Conservation (phyloP, 2,797 vertebrate genomes). For the Muscicapa striata region DNA sequence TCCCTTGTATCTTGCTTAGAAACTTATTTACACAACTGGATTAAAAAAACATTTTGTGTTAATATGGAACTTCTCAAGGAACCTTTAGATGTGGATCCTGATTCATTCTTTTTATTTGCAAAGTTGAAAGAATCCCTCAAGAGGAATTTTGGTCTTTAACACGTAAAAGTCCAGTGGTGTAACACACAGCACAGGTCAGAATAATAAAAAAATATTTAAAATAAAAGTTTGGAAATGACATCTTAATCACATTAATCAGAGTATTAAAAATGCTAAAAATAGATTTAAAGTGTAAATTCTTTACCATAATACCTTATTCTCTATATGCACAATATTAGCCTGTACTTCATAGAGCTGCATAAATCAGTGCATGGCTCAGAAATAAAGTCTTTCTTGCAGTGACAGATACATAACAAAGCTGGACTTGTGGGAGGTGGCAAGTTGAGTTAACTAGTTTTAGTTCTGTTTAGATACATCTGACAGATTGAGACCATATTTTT, state of each 20-base stretch:
- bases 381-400: not conserved
- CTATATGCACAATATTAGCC: not conserved
- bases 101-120: not conserved
- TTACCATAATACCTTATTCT: not conserved
- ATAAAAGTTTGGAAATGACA: not conserved
- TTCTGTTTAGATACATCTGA: not conserved
- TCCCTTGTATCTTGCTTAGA: not conserved
- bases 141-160: not conserved
- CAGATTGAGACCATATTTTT: not conserved
- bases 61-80: not conserved
- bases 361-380: not conserved
- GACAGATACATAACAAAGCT: not conserved
- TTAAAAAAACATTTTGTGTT: not conserved
- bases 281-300: not conserved
- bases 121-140: not conserved
- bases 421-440: not conserved
- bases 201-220: not conserved
- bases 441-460: not conserved
- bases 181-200: not conserved
- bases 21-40: not conserved
- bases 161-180: not conserved
- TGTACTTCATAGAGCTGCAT: not conserved
- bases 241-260: not conserved
- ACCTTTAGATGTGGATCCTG: not conserved
- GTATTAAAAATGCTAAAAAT: not conserved